Percentiles rank a stretch among this genome's conserved stretches.
These are phyloP conservation scores for Hydriomena furcata DNA, from an alignment of 2,888 invertebrate species.

Conservation along the genomic window DNA sequence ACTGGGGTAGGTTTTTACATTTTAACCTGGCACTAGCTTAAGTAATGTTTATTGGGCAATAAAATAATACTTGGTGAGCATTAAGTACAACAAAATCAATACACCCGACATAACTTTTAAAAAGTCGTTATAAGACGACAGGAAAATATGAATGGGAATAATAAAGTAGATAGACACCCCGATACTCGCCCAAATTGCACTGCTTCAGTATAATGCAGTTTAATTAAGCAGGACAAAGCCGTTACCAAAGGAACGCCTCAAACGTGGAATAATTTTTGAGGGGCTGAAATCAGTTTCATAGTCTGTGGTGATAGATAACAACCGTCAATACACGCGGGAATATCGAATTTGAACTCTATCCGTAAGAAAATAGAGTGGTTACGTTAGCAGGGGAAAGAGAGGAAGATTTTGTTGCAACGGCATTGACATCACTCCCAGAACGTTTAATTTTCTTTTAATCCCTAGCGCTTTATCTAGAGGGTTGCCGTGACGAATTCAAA, in stretches of 20 bases:
- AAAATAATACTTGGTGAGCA: too few species aligned
- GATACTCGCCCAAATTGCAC: constrained; percentile 51
- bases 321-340: constrained; percentile 5
- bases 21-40: too few species aligned
- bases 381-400: constrained; percentile 11
- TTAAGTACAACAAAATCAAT: neutral
- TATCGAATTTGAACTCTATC: constrained; percentile 39
- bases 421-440: constrained; percentile 69
- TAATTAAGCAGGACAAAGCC: constrained; percentile 78
- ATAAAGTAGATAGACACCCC: constrained; percentile 18
- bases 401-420: constrained; percentile 53
- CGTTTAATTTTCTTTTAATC: constrained; percentile 83
- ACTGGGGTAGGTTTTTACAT: too few species aligned
- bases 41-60: too few species aligned
- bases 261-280: constrained; percentile 76
- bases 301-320: constrained; percentile 50
- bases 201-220: constrained; percentile 70
- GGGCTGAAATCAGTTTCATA: constrained; percentile 65
- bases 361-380: constrained; percentile 29
- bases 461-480: constrained; percentile 76
- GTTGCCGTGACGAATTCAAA: constrained; percentile 78
- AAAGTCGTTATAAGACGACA: neutral
- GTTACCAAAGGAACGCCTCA: constrained; percentile 78
- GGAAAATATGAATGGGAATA: constrained; percentile 18
- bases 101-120: neutral